Conservation (phyloP, 2,888 invertebrate genomes). For the Gastrophysa polygoni region DNA sequence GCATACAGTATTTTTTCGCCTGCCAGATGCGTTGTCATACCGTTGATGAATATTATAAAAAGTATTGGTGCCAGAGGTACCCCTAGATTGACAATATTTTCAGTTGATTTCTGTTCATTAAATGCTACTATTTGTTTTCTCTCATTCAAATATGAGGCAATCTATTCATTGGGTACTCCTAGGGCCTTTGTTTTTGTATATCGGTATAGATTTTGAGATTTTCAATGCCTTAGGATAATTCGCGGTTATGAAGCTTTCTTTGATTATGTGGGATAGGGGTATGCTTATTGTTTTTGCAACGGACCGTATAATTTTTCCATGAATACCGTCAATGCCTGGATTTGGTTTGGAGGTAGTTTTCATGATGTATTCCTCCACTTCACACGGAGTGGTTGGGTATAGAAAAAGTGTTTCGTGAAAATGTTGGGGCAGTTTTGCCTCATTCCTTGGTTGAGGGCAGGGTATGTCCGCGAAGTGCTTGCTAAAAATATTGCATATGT, state of each 20-base stretch:
- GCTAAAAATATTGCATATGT: neutral
- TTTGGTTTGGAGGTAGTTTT: neutral
- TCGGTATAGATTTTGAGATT: too few relatives aligned
- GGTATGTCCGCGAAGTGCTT: neutral
- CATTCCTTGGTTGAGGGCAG: neutral
- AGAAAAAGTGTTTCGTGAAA: slow-evolving; percentile 1
- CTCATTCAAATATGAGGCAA: neutral
- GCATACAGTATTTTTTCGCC: neutral
- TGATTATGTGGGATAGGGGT: neutral
- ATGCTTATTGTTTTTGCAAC: neutral
- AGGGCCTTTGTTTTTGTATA: too few relatives aligned
- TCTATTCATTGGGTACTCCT: too few relatives aligned
- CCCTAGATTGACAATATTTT: neutral
- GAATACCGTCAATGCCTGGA: neutral
- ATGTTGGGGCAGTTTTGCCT: neutral
- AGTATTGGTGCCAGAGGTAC: neutral
- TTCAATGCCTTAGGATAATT: neutral
- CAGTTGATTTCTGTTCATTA: neutral
- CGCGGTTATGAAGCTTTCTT: neutral
- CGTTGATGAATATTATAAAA: neutral
- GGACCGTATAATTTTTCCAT: neutral
- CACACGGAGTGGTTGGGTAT: neutral
- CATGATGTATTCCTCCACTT: neutral
- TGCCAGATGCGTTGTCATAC: neutral
- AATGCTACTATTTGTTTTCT: neutral